Base-by-base conservation (phyloP, 2,888 invertebrate species). In the Galerucella nymphaeae region DNA sequence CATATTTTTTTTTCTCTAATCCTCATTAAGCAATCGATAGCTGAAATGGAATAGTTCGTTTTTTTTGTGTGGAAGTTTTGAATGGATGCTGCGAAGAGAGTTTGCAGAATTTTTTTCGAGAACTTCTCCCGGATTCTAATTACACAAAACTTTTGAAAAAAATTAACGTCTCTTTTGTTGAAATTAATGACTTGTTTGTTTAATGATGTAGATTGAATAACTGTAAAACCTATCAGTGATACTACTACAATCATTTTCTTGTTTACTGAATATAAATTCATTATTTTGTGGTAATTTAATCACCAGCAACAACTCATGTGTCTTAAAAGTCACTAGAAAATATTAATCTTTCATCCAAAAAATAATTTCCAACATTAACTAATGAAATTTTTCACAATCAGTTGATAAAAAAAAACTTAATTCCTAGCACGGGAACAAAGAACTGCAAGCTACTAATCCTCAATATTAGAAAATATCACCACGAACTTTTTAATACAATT, bases 401-500 rank as follows among this genome's bases (percentile, higher is more conserved):
- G 53, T 18, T 53, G 18, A 53, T 53, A 9, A 13, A n/a, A 58
- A 58, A 57, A 58, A 58, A 30, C 3, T 57, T 9, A 20, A 55
- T 10, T 5, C 16, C 11, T 9, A 20, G 11, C 30, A 13, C 14
- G 30, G 30, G 13, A 58, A 58, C 14, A 58, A 8, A 30, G 1
- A 13, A 58, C 14, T 30, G 30, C 23, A 30, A 23, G 58, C 58
- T n/a, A 58, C 58, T 58, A 58, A 58, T 58, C 23, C 14, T 8
- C n/a, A 2, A 30, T 58, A 58, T 30, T 58, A 30, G 58, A 58
- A 58, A 58, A 14, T 58, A 58, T 58, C 14, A 6, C 30, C 14
- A 18, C 16, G 11, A 16, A 5, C 14, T n/a, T 23, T 38, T 30
- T 58, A 58, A 58, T 58, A 58, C 58, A 58, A 58, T 58, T 58